Evolutionary conservation across 64 coral and sea anemone genomes (phyloP), one percentile per base, ranked within the genome.

Genomic region (Montipora sp.): DNA sequence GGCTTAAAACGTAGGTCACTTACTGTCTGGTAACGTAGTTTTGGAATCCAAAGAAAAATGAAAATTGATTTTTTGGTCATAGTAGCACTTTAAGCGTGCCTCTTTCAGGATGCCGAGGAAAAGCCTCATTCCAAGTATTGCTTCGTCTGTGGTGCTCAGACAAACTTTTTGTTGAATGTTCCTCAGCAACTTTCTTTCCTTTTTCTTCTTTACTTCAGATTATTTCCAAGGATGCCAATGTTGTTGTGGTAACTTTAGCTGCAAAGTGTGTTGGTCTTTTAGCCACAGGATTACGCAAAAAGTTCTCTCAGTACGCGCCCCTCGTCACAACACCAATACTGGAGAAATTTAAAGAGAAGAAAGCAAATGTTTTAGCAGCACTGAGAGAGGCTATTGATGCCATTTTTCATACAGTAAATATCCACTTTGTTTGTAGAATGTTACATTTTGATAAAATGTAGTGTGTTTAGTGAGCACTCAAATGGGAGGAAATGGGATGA

Each of bases 301-400:
- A 99, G n/a, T 99, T 99, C 19, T 60, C 89, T 20, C 82, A 95
- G 3, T 99, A 99, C 87, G 60, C 98, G 7, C 48, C 92, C 4
- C 85, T 96, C 73, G 90, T 99, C 36, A 77, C 81, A 43, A 16
- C 89, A 3, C 79, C 80, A 3, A 84, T 99, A 21, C 79, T 99
- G 73, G 98, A 99, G 68, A 99, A 99, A 80, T 99, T 99, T 61
- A 99, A 99, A 21, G 98, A 99, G 74, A 99, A 99, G 84, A 99
- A 99, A 78, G 46, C 74, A 44, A 99, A 88, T 84, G 98, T 99
- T 46, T 94, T 99, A 8, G 73, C 98, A 21, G 89, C 98, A 4
- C 79, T 99, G 16, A 91, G 92, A 81, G 98, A 99, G 77, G 98
- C 98, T 15, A 94, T 96, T 22, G 98, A 99, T 90, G 98, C 98